Evolutionary conservation across 2,888 invertebrate genomes (phyloP).

Genomic region (Frankliniella fusca): DNA sequence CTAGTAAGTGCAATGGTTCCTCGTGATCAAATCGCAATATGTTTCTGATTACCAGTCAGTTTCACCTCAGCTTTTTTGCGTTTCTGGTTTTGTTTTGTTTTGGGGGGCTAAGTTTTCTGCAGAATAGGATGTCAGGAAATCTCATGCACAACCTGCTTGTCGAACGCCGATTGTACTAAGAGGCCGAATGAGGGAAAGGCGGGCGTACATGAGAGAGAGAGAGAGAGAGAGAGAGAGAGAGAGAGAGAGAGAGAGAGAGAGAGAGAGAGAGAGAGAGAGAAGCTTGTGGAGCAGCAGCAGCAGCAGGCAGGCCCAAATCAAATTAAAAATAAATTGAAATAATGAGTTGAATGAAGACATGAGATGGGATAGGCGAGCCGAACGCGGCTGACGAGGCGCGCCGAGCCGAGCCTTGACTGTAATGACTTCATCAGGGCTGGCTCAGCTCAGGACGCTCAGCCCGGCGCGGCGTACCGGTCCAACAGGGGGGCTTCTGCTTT

Average conservation of each 20-base stretch:
- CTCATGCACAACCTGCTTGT: no score
- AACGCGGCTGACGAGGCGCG: neutral
- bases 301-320: slow-evolving; percentile 4
- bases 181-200: neutral
- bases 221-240: neutral
- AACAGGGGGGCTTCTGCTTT: no score
- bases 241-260: neutral
- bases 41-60: no score
- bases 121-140: no score
- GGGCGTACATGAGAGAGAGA: neutral
- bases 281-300: neutral
- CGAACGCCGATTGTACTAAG: neutral
- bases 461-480: no score
- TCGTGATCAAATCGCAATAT: no score
- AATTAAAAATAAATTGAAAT: slow-evolving; percentile 27
- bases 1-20: no score
- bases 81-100: no score
- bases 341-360: slow-evolving; percentile 23
- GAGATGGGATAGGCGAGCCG: neutral
- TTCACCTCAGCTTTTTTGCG: neutral
- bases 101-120: neutral
- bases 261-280: neutral
- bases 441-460: no score
- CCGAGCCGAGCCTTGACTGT: neutral
- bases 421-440: slow-evolving; percentile 17